Conservation (phyloP, 2,888 invertebrate species). For the Orchesellides sinensis region DNA sequence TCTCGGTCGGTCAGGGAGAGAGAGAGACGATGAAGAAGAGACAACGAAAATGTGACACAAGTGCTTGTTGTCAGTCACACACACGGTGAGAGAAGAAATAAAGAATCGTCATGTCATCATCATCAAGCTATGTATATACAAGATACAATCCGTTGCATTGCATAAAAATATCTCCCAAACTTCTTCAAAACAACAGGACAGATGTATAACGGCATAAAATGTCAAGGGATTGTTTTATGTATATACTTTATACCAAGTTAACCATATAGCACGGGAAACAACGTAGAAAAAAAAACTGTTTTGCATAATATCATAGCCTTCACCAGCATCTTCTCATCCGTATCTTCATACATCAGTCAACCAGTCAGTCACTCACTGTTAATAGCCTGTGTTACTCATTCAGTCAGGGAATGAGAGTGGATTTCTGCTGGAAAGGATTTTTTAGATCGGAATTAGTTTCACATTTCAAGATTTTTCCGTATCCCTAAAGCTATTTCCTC, state of each 20-base stretch:
- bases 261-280: no score
- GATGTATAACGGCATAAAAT: conserved; percentile 1
- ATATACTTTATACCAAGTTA: no score
- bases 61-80: conserved; percentile 63
- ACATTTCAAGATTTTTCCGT: conserved; percentile 20
- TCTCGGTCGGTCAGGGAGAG: conserved; percentile 41
- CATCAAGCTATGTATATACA: no score
- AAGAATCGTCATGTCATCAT: background rate
- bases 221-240: background rate
- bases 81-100: background rate
- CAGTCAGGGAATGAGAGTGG: background rate
- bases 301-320: conserved; percentile 8
- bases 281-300: background rate
- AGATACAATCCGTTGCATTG: background rate
- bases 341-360: conserved; percentile 60
- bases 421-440: conserved; percentile 11
- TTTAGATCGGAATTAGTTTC: conserved; percentile 49
- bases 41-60: conserved; percentile 60
- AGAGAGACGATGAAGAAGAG: conserved; percentile 50
- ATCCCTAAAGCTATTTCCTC: background rate
- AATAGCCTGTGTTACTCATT: conserved; percentile 36
- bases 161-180: background rate
- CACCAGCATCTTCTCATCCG: conserved; percentile 37
- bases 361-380: conserved; percentile 56
- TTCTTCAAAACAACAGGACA: conserved; percentile 13